phyloP scores from a whole-genome alignment of 2,888 invertebrate genomes.

The Agrochola circellaris region DNA sequence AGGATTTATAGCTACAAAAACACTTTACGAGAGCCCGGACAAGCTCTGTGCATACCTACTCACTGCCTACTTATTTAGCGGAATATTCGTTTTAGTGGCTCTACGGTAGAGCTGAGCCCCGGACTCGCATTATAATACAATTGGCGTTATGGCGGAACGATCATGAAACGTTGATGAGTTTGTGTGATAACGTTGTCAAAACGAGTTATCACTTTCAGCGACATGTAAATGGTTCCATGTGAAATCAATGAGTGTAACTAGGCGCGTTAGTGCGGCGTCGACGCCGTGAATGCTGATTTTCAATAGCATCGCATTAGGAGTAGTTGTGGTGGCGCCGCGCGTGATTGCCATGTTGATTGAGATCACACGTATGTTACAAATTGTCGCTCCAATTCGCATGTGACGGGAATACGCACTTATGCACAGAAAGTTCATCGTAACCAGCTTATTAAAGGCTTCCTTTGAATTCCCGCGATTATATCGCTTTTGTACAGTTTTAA shows the following conservation, averaged over 20 bases:
- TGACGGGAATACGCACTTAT: constrained; percentile 78
- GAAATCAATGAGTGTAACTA: constrained; percentile 81
- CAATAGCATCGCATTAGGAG: constrained; percentile 85
- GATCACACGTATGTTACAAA: constrained; percentile 86
- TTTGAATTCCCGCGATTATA: constrained; percentile 50
- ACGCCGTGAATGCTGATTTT: constrained; percentile 85
- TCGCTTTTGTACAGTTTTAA: constrained; percentile 70
- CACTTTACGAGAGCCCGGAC: constrained; percentile 68
- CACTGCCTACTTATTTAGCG: constrained; percentile 65
- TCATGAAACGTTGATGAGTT: constrained; percentile 69
- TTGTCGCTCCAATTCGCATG: constrained; percentile 87
- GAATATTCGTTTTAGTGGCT: constrained; percentile 67
- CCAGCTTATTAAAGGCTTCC: constrained; percentile 52
- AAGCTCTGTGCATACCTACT: constrained; percentile 66
- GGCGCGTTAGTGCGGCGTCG: constrained; percentile 70
- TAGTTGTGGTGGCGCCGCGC: constrained; percentile 84
- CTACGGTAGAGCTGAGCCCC: constrained; percentile 44
- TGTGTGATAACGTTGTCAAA: constrained; percentile 69
- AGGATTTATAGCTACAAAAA: constrained; percentile 83
- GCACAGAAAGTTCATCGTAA: constrained; percentile 46
- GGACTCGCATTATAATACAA: constrained; percentile 57
- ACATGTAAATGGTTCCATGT: constrained; percentile 69
- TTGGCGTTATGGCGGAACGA: constrained; percentile 61
- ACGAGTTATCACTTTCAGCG: constrained; percentile 73
- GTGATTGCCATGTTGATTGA: constrained; percentile 88